A percentile compares a stretch with the other conserved stretches of the same genome.
Conservation (phyloP, 2,797 vertebrate genomes). For the Coracias cyanogaster region DNA sequence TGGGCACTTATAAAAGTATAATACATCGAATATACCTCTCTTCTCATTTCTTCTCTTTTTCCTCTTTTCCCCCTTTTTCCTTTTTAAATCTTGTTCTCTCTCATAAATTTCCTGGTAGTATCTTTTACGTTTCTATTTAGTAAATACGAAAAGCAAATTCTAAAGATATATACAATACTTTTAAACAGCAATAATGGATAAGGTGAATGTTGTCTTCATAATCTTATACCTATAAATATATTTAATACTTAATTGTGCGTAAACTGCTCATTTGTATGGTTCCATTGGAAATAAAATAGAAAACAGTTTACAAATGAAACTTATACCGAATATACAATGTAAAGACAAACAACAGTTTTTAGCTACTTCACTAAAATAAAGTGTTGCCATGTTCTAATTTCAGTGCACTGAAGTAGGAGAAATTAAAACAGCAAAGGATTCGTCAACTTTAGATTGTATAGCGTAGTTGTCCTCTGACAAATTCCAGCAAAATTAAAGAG, state of each 20-base stretch:
- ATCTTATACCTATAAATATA: neutral
- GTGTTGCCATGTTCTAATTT: neutral
- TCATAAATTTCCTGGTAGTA: neutral
- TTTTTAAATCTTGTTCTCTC: neutral
- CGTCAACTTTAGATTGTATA: neutral
- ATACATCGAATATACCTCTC: fast-evolving
- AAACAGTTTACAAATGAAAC: neutral
- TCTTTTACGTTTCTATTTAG: neutral
- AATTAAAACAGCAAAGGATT: neutral
- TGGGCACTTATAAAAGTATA: neutral
- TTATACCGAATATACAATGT: neutral
- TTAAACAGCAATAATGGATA: neutral
- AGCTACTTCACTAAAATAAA: neutral
- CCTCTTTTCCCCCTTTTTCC: neutral
- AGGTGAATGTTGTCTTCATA: neutral
- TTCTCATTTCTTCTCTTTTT: neutral
- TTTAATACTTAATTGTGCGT: neutral
- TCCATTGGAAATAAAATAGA: neutral
- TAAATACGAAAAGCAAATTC: neutral
- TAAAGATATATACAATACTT: neutral
- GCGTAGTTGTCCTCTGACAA: neutral
- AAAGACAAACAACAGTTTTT: neutral
- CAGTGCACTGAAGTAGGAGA: neutral
- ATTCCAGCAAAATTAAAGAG: neutral
- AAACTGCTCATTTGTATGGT: neutral